phyloP scores from a whole-genome alignment of 2,113 vertebrate species.

The Labeo catla region DNA sequence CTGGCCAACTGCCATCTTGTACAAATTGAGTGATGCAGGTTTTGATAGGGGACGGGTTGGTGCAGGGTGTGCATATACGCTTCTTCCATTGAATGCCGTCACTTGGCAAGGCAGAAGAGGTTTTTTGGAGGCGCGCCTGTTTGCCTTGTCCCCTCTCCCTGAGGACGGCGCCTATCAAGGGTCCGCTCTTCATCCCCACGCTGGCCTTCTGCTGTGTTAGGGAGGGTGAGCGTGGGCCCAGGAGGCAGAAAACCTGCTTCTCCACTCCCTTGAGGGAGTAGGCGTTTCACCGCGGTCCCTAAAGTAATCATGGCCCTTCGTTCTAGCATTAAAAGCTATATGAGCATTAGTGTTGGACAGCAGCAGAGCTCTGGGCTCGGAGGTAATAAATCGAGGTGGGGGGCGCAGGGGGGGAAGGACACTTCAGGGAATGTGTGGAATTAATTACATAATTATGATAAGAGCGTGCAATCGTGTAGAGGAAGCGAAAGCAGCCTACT shows the following conservation, averaged over 20 bases:
- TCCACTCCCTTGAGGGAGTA: slow-evolving; percentile 51
- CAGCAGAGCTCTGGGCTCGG: slow-evolving; percentile 25
- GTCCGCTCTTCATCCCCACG: slow-evolving; percentile 22
- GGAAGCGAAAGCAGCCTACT: not conserved
- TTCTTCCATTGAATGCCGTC: slow-evolving; percentile 43
- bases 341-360: slow-evolving; percentile 48
- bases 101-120: slow-evolving; percentile 55
- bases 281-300: slow-evolving; percentile 54
- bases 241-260: slow-evolving; percentile 35
- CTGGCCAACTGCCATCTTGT: not conserved
- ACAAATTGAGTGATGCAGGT: slow-evolving; percentile 23
- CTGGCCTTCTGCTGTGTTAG: slow-evolving; percentile 53
- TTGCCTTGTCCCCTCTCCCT: slow-evolving; percentile 45
- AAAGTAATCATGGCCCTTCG: slow-evolving; percentile 62
- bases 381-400: slow-evolving; percentile 48
- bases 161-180: slow-evolving; percentile 34
- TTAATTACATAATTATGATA: slow-evolving; percentile 64
- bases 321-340: slow-evolving; percentile 54
- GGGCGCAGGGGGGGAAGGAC: not conserved
- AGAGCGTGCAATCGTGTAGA: not conserved
- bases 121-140: slow-evolving; percentile 26
- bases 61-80: not conserved
- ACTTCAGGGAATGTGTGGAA: slow-evolving; percentile 44
- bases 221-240: slow-evolving; percentile 44
- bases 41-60: not conserved